Evolutionary conservation across 2,888 invertebrate genomes (phyloP).

Genomic region (Podotricha telesiphe): DNA sequence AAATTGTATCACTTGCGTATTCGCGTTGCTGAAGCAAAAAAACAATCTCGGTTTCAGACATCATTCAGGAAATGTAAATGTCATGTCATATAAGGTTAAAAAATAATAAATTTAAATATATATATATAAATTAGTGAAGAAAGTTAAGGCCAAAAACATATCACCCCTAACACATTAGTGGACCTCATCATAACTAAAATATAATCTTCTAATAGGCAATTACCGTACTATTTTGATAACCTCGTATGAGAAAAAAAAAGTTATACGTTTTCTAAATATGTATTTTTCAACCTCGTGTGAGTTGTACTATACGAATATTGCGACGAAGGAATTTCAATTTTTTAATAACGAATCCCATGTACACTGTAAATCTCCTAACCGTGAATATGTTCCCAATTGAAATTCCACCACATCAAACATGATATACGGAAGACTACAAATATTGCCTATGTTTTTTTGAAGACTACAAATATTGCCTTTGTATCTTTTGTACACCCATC

Average conservation of each 20-base stretch:
- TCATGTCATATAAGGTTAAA: no score
- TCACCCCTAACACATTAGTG: no score
- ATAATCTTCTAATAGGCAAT: background rate
- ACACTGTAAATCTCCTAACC: background rate
- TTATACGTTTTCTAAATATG: no score
- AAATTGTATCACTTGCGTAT: slow-evolving; percentile 17
- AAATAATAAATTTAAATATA: no score
- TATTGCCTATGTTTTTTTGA: background rate
- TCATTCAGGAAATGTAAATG: background rate
- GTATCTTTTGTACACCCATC: background rate
- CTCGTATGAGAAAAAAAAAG: no score
- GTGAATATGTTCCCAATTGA: background rate
- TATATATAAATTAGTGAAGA: no score
- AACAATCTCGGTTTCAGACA: background rate
- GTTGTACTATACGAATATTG: background rate
- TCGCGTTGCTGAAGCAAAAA: background rate
- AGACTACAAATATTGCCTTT: background rate
- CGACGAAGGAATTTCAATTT: background rate
- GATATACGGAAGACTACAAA: background rate
- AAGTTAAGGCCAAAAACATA: no score
- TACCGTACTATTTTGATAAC: no score
- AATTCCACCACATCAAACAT: slow-evolving; percentile 1
- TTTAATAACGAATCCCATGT: background rate
- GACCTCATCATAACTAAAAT: no score
- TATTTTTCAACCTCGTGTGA: background rate